Evolutionary conservation across 2,888 invertebrate genomes (phyloP), one percentile per base, ranked within the genome.

Genomic region (Drosophila emarginata): DNA sequence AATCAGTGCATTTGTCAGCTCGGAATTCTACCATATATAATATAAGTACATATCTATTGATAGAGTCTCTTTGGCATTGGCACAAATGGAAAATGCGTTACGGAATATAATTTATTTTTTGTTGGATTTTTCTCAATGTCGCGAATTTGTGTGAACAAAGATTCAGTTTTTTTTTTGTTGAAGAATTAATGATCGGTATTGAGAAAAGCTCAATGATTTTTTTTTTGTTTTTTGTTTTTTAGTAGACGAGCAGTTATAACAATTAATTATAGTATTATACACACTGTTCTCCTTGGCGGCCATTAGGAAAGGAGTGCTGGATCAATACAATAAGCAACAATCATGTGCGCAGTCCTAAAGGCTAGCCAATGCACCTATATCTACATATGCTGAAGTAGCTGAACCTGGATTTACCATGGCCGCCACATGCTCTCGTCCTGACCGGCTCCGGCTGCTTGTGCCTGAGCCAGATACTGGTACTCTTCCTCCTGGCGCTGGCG

Each of bases 361-460:
- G 18, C 45, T 45, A 12, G 12, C 21, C 45, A 40, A 40, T 40
- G 37, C 39, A 14, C 6, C 87, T 76, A 77, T 70, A 79, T 66
- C 78, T 82, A 85, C 82, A 78, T 85, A 74, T 75, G 82, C 85
- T 78, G 86, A 78, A 70, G 69, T 32, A 32, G 32, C 32, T 32
- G 9, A 32, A 0, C 59, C 26, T 12, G 11, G 50, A 36, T 61
- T 75, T 90, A 93, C 93, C 93, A 93, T 59, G 93, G 93, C 68
- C 93, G 90, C 93, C 93, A 93, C 93, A 93, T 92, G 80, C 89
- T 93, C 76, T 92, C 92, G 74, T 92, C 91, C 67, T 89, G 85
- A 50, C 91, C 86, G 18, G 61, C 72, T 52, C 62, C 21, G 61
- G 80, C 86, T 60, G 61, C 67, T 40, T 67, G 72, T 37, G 65